Percentiles rank a stretch among this genome's conserved stretches.
These are phyloP conservation scores for Lepidotrigona ventralis DNA, from an alignment of 1,140 invertebrate genomes.

Conservation along the genomic window DNA sequence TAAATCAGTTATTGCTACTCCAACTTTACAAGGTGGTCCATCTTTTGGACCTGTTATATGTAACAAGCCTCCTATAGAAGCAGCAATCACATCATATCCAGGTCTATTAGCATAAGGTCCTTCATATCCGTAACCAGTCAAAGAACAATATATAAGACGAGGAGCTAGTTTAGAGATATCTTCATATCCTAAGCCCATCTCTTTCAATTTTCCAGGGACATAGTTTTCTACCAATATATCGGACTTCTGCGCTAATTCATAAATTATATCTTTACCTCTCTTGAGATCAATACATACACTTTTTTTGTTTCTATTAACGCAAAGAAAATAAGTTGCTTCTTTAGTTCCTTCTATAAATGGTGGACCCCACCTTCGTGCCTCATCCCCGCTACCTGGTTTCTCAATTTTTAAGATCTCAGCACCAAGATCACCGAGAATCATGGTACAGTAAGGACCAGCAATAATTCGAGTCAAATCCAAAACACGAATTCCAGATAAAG, in stretches of 20 bases:
- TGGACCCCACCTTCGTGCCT: constrained; percentile 95
- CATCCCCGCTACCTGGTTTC: constrained; percentile 90
- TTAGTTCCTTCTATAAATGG: constrained; percentile 88
- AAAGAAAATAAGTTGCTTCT: constrained; percentile 92
- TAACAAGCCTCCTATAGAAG: constrained; percentile 94
- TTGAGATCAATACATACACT: constrained; percentile 95
- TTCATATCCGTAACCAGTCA: constrained; percentile 93
- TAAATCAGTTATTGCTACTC: constrained; percentile 96
- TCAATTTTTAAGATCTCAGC: constrained; percentile 97
- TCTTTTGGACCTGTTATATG: constrained; percentile 92
- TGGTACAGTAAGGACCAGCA: constrained; percentile 89
- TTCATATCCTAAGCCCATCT: constrained; percentile 90
- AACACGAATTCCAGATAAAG: constrained; percentile 85
- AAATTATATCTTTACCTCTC: constrained; percentile 87
- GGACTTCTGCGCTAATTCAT: constrained; percentile 86
- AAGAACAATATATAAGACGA: constrained; percentile 94
- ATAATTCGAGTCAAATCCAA: constrained; percentile 92
- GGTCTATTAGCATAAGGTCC: constrained; percentile 93
- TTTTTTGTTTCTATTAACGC: constrained; percentile 97
- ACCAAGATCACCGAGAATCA: constrained; percentile 96
- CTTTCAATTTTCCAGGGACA: constrained; percentile 92
- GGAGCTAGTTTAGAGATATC: constrained; percentile 87
- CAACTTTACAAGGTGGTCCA: constrained; percentile 94
- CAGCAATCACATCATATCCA: constrained; percentile 97
- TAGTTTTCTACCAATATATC: constrained; percentile 98